A percentile compares a stretch with the other conserved stretches of the same genome.
phyloP scores from a whole-genome alignment of 2,113 vertebrate genomes.

The Atherinomorus stipes region DNA sequence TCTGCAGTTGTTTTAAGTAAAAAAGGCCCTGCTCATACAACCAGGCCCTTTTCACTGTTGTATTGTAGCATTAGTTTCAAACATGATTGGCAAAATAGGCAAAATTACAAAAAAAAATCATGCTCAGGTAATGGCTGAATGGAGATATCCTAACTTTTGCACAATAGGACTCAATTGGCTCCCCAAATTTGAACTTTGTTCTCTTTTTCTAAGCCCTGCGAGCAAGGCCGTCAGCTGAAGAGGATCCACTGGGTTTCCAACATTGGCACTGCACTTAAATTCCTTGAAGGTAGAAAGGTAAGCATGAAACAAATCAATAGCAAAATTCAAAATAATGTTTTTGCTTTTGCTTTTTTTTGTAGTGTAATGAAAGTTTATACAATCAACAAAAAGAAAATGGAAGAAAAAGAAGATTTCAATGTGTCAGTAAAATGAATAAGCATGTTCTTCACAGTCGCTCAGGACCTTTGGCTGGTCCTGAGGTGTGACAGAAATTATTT shows the following conservation, averaged over 20 bases:
- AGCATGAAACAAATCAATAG: conserved; percentile 26
- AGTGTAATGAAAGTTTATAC: not conserved
- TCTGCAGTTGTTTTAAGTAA: conserved; percentile 14
- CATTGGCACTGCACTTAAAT: conserved; percentile 95
- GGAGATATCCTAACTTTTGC: conserved; percentile 3
- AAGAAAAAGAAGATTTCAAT: not conserved
- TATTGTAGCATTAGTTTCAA: not conserved
- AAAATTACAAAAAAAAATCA: not conserved
- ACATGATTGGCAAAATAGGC: not conserved
- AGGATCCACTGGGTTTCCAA: conserved; percentile 97
- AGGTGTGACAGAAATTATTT: too few relatives aligned
- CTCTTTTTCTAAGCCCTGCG: conserved; percentile 86
- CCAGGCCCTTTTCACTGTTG: not conserved
- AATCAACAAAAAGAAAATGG: too few relatives aligned
- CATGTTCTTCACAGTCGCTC: too few relatives aligned
- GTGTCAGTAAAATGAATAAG: too few relatives aligned
- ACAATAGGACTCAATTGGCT: not conserved
- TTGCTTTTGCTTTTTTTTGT: too few relatives aligned
- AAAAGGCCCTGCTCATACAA: not conserved
- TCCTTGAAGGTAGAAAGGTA: conserved; percentile 97
- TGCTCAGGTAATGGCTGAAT: not conserved
- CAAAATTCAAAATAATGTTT: not conserved
- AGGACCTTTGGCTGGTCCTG: too few relatives aligned
- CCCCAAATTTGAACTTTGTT: conserved; percentile 2
- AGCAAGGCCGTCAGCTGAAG: conserved; percentile 94